Evolutionary conservation across 2,797 vertebrate genomes (phyloP), one percentile per base, ranked within the genome.

Genomic region (Gallinago solitaria): DNA sequence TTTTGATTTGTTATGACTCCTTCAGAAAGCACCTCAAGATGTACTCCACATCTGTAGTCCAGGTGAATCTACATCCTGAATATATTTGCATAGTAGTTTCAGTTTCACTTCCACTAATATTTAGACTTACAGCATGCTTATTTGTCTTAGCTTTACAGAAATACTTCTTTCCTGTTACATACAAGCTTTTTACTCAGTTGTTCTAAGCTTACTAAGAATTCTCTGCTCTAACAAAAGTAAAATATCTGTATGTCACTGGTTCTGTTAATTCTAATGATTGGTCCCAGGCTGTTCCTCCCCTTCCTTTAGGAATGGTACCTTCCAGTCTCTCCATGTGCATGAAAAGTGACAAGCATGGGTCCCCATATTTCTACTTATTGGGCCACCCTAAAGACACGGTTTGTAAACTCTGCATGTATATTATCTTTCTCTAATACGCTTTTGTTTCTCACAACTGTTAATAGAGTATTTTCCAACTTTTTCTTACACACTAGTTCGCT

Each of bases 281-380:
- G 98, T 99, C 98, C 99, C 99, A 99, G 99, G 99, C 99, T 99
- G 98, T 99, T 99, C 99, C 99, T 99, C 99, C 99, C 98, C 99
- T 99, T 99, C 99, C 99, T 99, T 98, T 99, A 99, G 99, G 99
- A 99, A 99, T 99, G 99, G 99, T 99, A 98, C 99, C 99, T 99
- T 99, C 99, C 99, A 99, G 99, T 98, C 99, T 99, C 99, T 99
- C 99, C 99, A 99, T 99, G 99, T 99, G 99, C 99, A 99, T 99
- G 99, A 99, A 99, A 99, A 99, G 99, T 99, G 99, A 99, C 99
- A 99, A 99, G 99, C 99, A 99, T 99, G 99, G 99, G 98, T 99
- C 99, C 98, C 99, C 99, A 98, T 99, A 99, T 99, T 99, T 99
- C 99, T 99, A 99, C 99, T 99, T 99, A 99, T 98, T 99, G 99